phyloP scores from a whole-genome alignment of 2,113 vertebrate genomes.

The Scopus umbretta region DNA sequence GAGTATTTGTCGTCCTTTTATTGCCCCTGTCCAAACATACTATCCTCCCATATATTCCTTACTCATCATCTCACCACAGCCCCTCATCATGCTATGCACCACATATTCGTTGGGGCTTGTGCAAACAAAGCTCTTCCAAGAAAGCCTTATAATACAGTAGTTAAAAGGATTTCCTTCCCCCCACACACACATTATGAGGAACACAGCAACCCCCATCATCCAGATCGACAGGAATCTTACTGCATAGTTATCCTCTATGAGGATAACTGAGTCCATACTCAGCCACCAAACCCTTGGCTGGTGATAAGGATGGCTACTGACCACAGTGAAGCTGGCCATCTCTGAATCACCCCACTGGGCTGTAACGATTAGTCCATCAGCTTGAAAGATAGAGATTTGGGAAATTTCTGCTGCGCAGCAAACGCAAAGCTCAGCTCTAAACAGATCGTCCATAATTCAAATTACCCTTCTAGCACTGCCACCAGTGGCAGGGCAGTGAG shows the following conservation, averaged over 20 bases:
- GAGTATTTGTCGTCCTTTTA: not conserved
- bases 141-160: not conserved
- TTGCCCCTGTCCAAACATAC: not conserved
- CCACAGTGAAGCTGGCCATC: fast-evolving
- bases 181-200: fast-evolving
- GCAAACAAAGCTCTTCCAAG: not conserved
- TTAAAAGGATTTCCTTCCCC: not conserved
- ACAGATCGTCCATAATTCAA: not conserved
- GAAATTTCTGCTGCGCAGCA: not conserved
- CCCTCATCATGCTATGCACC: not conserved
- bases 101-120: not conserved
- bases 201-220: not conserved
- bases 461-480: not conserved
- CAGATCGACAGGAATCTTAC: not conserved
- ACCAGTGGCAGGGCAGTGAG: not conserved
- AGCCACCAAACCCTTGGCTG: not conserved
- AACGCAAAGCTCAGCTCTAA: not conserved
- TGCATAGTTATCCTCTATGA: not conserved
- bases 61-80: not conserved
- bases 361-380: not conserved
- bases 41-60: not conserved
- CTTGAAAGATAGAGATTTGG: not conserved
- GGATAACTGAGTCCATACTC: no score
- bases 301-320: not conserved
- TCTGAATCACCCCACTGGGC: not conserved